Conservation (phyloP, 2,113 vertebrate species). For the Prunella himalayana region DNA sequence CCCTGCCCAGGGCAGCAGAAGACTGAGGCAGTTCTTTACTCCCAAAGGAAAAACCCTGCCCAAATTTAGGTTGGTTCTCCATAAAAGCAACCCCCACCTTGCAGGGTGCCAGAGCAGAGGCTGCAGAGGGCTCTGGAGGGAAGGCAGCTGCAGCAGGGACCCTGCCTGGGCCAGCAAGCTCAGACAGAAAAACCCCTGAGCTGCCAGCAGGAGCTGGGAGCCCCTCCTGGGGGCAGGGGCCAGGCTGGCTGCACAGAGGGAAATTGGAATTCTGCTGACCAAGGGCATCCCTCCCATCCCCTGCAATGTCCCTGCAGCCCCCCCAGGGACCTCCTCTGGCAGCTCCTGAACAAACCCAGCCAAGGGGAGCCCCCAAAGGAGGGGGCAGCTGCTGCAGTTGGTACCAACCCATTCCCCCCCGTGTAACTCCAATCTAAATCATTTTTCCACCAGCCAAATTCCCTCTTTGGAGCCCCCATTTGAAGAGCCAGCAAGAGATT, state of each 20-base stretch:
- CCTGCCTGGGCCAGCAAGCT: no score
- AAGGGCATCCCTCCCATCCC: not conserved
- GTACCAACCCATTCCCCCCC: not conserved
- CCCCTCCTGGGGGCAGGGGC: not conserved
- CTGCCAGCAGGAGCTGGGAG: not conserved
- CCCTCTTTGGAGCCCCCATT: not conserved
- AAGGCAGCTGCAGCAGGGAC: not conserved
- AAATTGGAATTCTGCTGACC: not conserved
- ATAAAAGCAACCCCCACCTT: not conserved
- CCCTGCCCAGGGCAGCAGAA: not conserved
- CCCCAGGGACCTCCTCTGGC: not conserved
- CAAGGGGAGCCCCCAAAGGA: not conserved
- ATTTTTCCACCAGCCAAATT: not conserved
- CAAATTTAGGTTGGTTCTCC: not conserved
- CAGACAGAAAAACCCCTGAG: not conserved
- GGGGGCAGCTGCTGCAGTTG: not conserved
- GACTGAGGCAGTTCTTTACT: not conserved
- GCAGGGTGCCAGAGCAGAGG: not conserved
- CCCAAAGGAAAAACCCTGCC: not conserved
- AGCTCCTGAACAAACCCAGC: not conserved
- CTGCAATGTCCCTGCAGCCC: not conserved
- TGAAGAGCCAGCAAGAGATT: not conserved
- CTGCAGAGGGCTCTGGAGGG: not conserved
- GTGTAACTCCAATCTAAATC: not conserved
- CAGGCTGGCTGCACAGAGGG: not conserved